phyloP scores from a whole-genome alignment of 2,797 vertebrate species.

The Melanotaenia maccullochi region DNA sequence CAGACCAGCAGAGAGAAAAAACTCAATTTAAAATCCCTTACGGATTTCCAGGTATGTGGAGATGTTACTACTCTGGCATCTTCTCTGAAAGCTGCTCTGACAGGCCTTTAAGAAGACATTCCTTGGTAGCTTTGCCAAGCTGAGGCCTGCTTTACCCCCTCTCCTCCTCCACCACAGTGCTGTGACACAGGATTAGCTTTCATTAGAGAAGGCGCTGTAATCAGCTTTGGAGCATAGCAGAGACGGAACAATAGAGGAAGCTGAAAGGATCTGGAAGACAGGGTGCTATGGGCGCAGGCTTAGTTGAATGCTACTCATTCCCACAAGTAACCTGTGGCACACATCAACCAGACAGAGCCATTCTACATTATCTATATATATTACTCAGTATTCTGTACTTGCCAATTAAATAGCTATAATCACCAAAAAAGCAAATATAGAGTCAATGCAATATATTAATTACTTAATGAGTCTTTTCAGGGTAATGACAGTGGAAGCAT shows the following conservation, averaged over 20 bases:
- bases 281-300: constrained; percentile 50
- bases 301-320: constrained; percentile 30
- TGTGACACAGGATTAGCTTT: constrained; percentile 83
- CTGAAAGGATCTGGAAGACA: constrained; percentile 71
- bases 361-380: constrained; percentile 8
- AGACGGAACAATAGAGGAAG: constrained; percentile 73
- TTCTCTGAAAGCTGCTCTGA: constrained; percentile 66
- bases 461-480: constrained; percentile 9
- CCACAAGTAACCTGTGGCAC: constrained; percentile 45
- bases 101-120: constrained; percentile 75
- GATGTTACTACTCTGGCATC: constrained; percentile 59
- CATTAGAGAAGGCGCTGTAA: constrained; percentile 80
- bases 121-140: constrained; percentile 61
- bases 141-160: constrained; percentile 34
- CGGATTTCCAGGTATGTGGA: constrained; percentile 47
- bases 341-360: constrained; percentile 7
- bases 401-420: constrained; percentile 5
- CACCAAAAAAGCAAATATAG: constrained; percentile 9
- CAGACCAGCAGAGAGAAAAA: neutral
- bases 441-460: constrained; percentile 17
- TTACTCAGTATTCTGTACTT: neutral
- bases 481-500: neutral
- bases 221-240: constrained; percentile 79
- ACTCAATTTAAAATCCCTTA: constrained; percentile 30
- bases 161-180: constrained; percentile 62